phyloP scores from a whole-genome alignment of 1,140 invertebrate genomes.

The Neuroterus valhalla region DNA sequence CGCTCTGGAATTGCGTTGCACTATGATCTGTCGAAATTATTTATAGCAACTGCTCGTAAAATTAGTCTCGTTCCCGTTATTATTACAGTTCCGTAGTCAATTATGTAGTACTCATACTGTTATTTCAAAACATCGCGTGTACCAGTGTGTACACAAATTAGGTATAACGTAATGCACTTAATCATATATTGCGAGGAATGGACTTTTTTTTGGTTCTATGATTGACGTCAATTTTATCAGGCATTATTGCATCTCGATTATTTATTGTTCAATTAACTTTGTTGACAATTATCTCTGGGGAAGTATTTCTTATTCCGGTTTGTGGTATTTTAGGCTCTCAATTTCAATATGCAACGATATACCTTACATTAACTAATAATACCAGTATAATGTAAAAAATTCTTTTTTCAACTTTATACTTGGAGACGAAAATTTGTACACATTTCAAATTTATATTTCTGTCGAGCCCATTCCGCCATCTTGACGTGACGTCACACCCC shows the following conservation, averaged over 20 bases:
- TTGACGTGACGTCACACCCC: too few relatives aligned
- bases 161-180: not conserved
- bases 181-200: not conserved
- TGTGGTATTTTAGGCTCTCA: too few relatives aligned
- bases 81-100: not conserved
- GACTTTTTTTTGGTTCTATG: not conserved
- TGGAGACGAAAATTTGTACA: too few relatives aligned
- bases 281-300: not conserved
- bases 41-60: slow-evolving; percentile 18
- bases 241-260: not conserved
- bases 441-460: too few relatives aligned
- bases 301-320: too few relatives aligned
- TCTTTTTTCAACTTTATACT: too few relatives aligned
- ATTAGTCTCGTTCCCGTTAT: slow-evolving; percentile 10
- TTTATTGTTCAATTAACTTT: not conserved
- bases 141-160: not conserved
- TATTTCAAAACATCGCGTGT: not conserved
- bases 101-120: not conserved
- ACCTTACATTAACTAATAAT: too few relatives aligned
- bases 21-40: slow-evolving; percentile 26
- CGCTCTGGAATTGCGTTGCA: slow-evolving; percentile 3
- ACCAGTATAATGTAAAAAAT: too few relatives aligned
- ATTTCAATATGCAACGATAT: too few relatives aligned
- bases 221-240: not conserved
- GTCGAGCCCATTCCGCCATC: too few relatives aligned